A percentile compares a stretch with the other conserved stretches of the same genome.
Evolutionary conservation across 2,113 vertebrate genomes (phyloP).

Genomic region (Holacanthus passer): DNA sequence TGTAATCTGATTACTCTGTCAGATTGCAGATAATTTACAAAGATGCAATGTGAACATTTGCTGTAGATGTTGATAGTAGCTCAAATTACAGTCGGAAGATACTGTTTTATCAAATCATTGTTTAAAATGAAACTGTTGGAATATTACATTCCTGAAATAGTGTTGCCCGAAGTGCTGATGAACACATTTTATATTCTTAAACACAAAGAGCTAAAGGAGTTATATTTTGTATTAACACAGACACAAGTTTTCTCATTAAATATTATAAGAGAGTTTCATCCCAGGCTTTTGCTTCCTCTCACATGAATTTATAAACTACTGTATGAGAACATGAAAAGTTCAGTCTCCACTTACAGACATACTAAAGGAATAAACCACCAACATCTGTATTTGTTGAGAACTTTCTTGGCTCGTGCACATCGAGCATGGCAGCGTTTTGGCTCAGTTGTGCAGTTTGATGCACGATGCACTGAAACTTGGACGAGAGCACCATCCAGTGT

Average conservation of each 20-base stretch:
- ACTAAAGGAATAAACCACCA: neutral
- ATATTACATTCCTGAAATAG: neutral
- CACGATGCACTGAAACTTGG: neutral
- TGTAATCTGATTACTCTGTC: slow-evolving; percentile 35
- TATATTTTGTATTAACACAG: neutral
- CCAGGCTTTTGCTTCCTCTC: too few species aligned
- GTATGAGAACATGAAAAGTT: neutral
- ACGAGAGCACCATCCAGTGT: slow-evolving; percentile 61
- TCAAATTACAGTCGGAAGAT: neutral
- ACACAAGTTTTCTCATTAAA: neutral
- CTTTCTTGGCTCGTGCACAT: neutral
- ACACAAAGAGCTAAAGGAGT: neutral
- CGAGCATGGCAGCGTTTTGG: neutral
- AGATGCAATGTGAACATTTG: neutral
- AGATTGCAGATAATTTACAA: neutral
- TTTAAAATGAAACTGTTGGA: neutral
- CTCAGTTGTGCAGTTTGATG: neutral
- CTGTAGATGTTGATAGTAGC: neutral
- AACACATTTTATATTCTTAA: neutral
- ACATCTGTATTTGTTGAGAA: neutral
- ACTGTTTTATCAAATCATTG: neutral
- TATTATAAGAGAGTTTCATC: neutral
- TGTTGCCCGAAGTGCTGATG: neutral
- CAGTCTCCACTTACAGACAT: neutral
- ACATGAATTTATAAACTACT: neutral